Base-by-base conservation (phyloP, 2,113 vertebrate genomes). In the Ivindomyrus marchei region DNA sequence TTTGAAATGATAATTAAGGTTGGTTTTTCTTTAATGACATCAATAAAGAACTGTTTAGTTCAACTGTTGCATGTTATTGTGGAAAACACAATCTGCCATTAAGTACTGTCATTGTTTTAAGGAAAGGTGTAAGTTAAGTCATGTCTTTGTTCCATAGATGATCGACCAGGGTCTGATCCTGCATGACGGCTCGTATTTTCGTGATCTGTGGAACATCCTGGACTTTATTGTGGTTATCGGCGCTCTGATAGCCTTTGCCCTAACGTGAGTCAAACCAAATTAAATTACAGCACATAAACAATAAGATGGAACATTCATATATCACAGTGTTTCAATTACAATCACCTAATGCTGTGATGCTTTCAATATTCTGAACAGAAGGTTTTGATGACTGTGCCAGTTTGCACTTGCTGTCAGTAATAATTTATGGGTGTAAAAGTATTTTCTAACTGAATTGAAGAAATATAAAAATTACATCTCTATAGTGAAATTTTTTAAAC, bases 1-100 rank as follows among this genome's bases (percentile, higher is more conserved):
- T 99, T 99, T 2, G 98, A 99, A 95, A 99, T 99, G 98, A 97
- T 99, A 91, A 99, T 99, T 92, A 99, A 99, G 97, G 98, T 99
- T 92, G 93, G 92, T n/a, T 39, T 27, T 56, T 80, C 46, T 10
- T 9, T 49, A 85, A 45, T 66, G 36, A 9, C 24, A 31, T 9
- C 3, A 21, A 5, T 58, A 52, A 50, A 62, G 36, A 87, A 36
- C 17, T 5, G 3, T 15, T 46, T 27, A 53, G 10, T 31, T 52
- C 2, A 7, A 11, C 11, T 50, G 49, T 10, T 31, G 46, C 27
- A 87, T 53, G 31, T 87, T 46, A 31, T 31, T 46, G 42, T 46
- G 15, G 24, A 46, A 46, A 47, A 24, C 80, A 47, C 9, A 62
- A 62, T n/a, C 56, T 62, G 7, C 21, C 56, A 10, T 8, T 45